Conservation (phyloP, 2,113 vertebrate species). For the Ramphastos sulfuratus region DNA sequence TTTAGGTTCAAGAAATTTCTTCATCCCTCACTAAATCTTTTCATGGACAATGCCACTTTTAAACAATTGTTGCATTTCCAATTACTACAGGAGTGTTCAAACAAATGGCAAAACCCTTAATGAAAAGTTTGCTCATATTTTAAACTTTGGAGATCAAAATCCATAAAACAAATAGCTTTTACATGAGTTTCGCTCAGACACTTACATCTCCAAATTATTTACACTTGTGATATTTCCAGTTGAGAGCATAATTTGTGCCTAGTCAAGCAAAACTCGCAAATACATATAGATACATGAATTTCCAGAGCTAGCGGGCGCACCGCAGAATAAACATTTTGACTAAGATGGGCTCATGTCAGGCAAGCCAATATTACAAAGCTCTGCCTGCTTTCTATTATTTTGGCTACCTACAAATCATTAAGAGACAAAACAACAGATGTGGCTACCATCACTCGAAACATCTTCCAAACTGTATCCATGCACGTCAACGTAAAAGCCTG, state of each 20-base stretch:
- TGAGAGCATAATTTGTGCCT: conserved; percentile 76
- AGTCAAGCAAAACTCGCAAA: conserved; percentile 74
- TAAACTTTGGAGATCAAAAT: conserved; percentile 77
- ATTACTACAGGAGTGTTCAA: conserved; percentile 83
- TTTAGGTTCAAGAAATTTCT: conserved; percentile 87
- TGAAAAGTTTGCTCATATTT: conserved; percentile 84
- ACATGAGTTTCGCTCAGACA: conserved; percentile 60
- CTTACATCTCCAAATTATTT: conserved; percentile 78
- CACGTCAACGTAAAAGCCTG: conserved; percentile 2
- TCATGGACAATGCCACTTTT: conserved; percentile 84
- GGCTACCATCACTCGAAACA: neutral
- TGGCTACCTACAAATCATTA: conserved; percentile 70
- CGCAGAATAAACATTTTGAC: conserved; percentile 55
- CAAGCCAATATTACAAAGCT: conserved; percentile 69
- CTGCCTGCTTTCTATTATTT: conserved; percentile 69
- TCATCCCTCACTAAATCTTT: conserved; percentile 89
- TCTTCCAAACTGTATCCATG: conserved; percentile 64
- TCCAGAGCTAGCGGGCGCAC: conserved; percentile 70
- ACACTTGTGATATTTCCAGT: conserved; percentile 80
- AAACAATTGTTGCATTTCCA: conserved; percentile 89
- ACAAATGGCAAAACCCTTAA: conserved; percentile 76
- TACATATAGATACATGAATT: conserved; percentile 71
- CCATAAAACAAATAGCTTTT: conserved; percentile 77
- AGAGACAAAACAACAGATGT: conserved; percentile 72
- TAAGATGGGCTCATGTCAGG: conserved; percentile 66